phyloP scores from a whole-genome alignment of 2,797 vertebrate species.

The Enteromius trimaculatus region DNA sequence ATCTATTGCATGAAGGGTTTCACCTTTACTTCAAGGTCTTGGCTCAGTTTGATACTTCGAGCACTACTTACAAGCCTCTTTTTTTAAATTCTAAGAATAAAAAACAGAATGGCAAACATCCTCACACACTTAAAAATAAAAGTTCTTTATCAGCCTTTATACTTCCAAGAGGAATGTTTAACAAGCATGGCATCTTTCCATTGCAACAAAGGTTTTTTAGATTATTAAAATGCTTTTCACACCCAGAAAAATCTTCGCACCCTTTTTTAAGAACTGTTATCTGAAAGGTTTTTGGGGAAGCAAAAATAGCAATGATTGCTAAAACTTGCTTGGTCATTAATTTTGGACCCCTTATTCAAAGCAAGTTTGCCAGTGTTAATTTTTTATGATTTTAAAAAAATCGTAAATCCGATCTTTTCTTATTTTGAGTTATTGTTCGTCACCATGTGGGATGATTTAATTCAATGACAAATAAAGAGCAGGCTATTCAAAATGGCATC shows the following conservation, averaged over 20 bases:
- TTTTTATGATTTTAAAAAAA: not conserved
- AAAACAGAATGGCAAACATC: no score
- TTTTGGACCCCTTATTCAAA: not conserved
- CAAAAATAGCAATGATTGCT: not conserved
- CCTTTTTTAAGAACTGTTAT: not conserved
- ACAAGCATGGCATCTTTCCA: not conserved
- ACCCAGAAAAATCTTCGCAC: not conserved
- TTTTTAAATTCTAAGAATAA: not conserved
- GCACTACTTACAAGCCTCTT: not conserved
- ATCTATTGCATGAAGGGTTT: not conserved
- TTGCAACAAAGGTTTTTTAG: not conserved
- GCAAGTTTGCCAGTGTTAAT: not conserved
- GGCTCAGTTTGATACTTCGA: not conserved
- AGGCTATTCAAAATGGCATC: constrained; percentile 17
- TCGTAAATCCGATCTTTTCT: not conserved
- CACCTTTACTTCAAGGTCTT: not conserved
- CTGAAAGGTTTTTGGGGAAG: not conserved
- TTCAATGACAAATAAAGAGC: not conserved
- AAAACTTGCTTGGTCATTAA: not conserved
- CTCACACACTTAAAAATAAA: not conserved
- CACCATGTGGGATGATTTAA: not conserved
- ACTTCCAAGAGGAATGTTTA: not conserved
- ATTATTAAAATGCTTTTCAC: not conserved
- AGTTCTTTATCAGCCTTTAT: not conserved
- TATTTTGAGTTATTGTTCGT: not conserved